Evolutionary conservation across 2,797 vertebrate species (phyloP).

Genomic region (Hippocampus kuda): DNA sequence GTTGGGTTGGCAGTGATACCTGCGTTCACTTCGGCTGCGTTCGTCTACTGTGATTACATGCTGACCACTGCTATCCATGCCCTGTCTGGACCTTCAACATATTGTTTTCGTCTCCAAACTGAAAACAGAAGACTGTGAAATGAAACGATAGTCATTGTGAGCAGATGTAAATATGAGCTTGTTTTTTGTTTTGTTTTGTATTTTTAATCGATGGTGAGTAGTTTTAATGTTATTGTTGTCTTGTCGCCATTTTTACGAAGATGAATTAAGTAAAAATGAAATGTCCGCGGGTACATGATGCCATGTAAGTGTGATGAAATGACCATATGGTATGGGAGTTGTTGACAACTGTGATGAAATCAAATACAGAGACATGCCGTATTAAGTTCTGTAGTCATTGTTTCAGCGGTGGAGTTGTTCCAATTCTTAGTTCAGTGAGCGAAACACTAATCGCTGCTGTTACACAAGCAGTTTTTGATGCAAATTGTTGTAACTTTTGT

Average conservation of each 20-base stretch:
- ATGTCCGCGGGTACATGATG: conserved; percentile 20
- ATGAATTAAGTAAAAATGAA: conserved; percentile 1
- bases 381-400: neutral
- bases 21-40: neutral
- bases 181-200: conserved; percentile 7
- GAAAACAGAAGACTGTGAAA: conserved; percentile 6
- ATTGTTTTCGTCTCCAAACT: neutral
- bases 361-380: neutral
- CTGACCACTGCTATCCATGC: neutral
- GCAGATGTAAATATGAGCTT: conserved; percentile 41
- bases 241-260: neutral
- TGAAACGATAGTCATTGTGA: conserved; percentile 10
- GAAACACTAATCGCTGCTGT: neutral
- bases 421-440: conserved; percentile 12
- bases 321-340: conserved; percentile 22
- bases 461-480: neutral
- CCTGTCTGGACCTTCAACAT: neutral
- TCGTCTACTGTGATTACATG: neutral
- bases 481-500: neutral
- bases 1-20: conserved; percentile 84
- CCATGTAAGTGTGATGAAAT: conserved; percentile 27
- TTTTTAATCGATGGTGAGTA: conserved; percentile 37
- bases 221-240: conserved; percentile 37
- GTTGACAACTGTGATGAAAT: conserved; percentile 4
- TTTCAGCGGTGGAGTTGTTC: neutral